Percentiles rank a stretch among this genome's conserved stretches.
Conservation (phyloP, 2,113 vertebrate species). For the Felis catus region DNA sequence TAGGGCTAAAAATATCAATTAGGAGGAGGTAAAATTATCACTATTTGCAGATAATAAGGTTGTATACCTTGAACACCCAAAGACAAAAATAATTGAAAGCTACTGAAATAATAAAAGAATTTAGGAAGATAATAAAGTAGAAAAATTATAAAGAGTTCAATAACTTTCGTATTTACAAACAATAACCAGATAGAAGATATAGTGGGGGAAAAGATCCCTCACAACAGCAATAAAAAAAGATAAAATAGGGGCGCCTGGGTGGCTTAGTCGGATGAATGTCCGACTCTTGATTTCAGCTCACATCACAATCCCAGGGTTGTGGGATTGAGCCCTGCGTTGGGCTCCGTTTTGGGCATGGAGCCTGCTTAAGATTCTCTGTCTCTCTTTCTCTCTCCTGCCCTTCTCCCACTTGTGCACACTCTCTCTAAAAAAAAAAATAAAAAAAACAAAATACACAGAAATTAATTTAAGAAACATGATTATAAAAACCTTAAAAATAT, state of each 20-base stretch:
- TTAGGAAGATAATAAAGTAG: neutral
- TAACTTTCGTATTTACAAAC: slow-evolving; percentile 12
- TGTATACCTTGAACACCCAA: neutral
- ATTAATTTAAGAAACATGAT: neutral
- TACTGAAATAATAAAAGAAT: neutral
- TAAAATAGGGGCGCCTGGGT: no score
- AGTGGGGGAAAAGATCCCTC: neutral
- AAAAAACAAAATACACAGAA: neutral
- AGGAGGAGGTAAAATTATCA: neutral
- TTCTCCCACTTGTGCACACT: no score
- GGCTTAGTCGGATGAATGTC: no score
- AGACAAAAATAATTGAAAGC: neutral
- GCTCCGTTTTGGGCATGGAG: no score
- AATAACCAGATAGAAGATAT: neutral
- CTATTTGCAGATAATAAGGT: neutral
- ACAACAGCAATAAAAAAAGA: neutral
- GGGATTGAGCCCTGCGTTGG: no score
- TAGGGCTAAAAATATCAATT: neutral
- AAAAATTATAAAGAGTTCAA: neutral
- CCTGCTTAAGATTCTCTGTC: no score
- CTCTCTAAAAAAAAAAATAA: no score
- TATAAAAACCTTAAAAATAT: neutral
- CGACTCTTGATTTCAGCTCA: no score
- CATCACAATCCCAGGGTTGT: no score
- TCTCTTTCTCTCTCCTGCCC: no score